These are phyloP conservation scores for Cygnus buccinator DNA, from an alignment of 2,113 vertebrate species.

Conservation along the genomic window DNA sequence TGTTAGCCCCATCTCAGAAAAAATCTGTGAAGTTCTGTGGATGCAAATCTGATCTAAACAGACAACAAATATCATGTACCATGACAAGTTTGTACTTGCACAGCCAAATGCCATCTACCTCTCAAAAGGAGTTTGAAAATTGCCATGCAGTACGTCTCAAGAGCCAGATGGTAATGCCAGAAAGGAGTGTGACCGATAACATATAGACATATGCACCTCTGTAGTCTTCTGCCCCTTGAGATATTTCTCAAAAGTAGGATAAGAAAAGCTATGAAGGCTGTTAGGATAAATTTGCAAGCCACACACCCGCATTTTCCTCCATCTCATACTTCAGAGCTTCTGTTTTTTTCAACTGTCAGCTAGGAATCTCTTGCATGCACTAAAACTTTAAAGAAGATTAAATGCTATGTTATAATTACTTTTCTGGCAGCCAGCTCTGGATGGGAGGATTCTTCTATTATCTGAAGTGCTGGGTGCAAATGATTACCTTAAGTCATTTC, in stretches of 20 bases:
- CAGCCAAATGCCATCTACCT: background rate
- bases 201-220: background rate
- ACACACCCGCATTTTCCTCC: background rate
- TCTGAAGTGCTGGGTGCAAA: background rate
- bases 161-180: background rate
- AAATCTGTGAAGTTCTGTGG: accelerated
- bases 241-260: background rate
- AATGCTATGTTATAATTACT: background rate
- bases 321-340: background rate
- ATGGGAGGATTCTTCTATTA: conserved; percentile 1
- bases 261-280: background rate
- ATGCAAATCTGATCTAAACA: background rate
- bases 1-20: background rate
- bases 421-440: background rate
- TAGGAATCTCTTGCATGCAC: background rate
- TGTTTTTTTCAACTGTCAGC: background rate
- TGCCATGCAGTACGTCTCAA: background rate
- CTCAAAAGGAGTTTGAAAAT: background rate
- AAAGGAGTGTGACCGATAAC: background rate
- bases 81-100: background rate
- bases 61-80: accelerated
- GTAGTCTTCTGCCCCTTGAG: background rate
- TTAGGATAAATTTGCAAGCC: background rate
- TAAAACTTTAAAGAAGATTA: conserved; percentile 9
- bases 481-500: background rate